Evolutionary conservation across 2,797 vertebrate species (phyloP), one percentile per base, ranked within the genome.

Genomic region (Xenopus petersii): DNA sequence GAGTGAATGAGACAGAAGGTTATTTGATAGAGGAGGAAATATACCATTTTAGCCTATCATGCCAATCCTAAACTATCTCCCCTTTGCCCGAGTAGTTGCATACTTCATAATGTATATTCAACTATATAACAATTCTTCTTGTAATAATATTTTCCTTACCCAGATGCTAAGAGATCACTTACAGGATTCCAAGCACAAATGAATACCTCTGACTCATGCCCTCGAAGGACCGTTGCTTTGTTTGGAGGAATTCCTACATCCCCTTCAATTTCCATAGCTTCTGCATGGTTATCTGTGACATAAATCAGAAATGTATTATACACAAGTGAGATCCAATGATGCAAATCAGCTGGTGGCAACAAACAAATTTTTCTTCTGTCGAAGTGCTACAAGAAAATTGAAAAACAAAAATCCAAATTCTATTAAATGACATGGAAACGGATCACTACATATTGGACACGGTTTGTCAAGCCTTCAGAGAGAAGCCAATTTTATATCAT

Each of bases 181-280:
- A 98, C 95, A 8, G 96, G 95, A 88, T 98, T 98, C 96, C 97
- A 98, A 91, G 96, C 97, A 83, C 96, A 98, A 85, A 98, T 98
- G 90, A 98, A 98, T 71, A 98, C 96, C 83, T 98, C 97, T 1
- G 96, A 98, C 84, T 98, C 96, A 5, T 98, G 96, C 79, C 97
- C 96, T 77, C 96, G 88, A 54, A 98, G 93, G 75, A 98, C 96
- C 0, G 95, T 97, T 88, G 96, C 95, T 90, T 97, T 98, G 85
- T 86, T 96, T 82, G 93, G 88, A 56, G 95, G 95, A 81, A 98
- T 98, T 89, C 97, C 95, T 62, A 96, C 91, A 58, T 98, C 94
- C 8, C 92, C 85, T 0, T 98, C 96, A 73, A 96, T 90, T 83
- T 98, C 95, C 96, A 98, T 98, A 72, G 93, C 86, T 86, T 98